A percentile compares a stretch with the other conserved stretches of the same genome.
These are phyloP conservation scores for Aphelinus atriplicis DNA, from an alignment of 1,140 invertebrate species.

Conservation along the genomic window DNA sequence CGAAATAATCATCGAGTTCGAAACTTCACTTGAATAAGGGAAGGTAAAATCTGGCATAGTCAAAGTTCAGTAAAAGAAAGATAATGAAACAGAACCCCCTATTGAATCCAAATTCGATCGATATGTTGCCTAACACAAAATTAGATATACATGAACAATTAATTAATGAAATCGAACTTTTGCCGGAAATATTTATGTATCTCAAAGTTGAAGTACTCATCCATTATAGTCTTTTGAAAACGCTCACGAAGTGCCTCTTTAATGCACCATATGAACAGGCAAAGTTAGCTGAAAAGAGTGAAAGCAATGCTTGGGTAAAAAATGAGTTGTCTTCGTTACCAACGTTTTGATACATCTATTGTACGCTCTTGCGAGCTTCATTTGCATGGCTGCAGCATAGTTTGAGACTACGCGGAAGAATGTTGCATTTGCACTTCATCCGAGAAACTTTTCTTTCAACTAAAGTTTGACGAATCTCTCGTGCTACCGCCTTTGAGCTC, in stretches of 20 bases:
- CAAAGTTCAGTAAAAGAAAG: too few relatives aligned
- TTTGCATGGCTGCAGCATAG: background rate
- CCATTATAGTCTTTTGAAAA: constrained; percentile 11
- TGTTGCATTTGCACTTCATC: background rate
- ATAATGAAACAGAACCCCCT: too few relatives aligned
- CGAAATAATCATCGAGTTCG: too few relatives aligned
- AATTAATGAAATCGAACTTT: too few relatives aligned
- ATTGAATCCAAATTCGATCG: too few relatives aligned
- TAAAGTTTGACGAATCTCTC: constrained; percentile 16
- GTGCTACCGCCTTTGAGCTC: too few relatives aligned
- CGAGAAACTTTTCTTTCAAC: constrained; percentile 10
- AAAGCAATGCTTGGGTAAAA: background rate
- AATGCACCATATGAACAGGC: background rate
- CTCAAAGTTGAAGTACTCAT: background rate
- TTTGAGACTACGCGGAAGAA: background rate
- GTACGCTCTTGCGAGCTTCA: background rate
- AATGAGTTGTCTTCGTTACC: background rate
- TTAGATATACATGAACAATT: too few relatives aligned
- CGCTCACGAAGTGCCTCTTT: constrained; percentile 13
- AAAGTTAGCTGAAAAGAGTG: background rate
- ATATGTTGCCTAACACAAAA: too few relatives aligned
- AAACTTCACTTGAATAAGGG: too few relatives aligned
- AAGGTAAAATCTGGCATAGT: too few relatives aligned
- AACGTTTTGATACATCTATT: constrained; percentile 12
- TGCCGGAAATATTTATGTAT: too few relatives aligned